Evolutionary conservation across 2,888 invertebrate genomes (phyloP).

Genomic region (Lithophane ornitopus): DNA sequence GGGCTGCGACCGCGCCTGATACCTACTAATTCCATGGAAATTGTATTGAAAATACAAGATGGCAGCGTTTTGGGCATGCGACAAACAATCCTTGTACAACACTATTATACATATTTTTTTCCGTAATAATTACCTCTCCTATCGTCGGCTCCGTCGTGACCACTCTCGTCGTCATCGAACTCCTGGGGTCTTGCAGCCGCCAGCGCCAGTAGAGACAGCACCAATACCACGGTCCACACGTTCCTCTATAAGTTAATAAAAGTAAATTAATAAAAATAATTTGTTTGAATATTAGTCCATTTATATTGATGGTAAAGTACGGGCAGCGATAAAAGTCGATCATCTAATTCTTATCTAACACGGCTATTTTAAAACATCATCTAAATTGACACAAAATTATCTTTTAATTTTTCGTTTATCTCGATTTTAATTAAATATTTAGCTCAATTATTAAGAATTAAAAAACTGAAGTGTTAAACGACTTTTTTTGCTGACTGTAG

Average conservation of each 20-base stretch:
- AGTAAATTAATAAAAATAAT: background rate
- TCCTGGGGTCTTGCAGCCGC: conserved; percentile 82
- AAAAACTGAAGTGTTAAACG: background rate
- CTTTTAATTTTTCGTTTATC: background rate
- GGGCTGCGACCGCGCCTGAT: too few species aligned
- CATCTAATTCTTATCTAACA: background rate
- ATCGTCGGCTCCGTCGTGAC: conserved; percentile 71
- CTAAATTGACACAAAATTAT: background rate
- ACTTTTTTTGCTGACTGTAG: background rate
- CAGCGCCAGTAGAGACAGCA: conserved; percentile 75
- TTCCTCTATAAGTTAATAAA: conserved; percentile 72
- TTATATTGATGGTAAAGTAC: too few species aligned
- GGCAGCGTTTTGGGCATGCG: background rate
- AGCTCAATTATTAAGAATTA: background rate
- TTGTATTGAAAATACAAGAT: background rate
- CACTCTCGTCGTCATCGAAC: conserved; percentile 83
- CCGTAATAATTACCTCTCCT: conserved; percentile 76
- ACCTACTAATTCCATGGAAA: background rate
- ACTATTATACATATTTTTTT: background rate
- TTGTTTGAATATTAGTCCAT: too few species aligned
- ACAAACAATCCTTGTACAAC: background rate
- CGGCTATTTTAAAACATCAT: background rate
- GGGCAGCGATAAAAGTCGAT: background rate
- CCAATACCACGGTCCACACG: conserved; percentile 70
- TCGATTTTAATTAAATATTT: background rate